phyloP scores from a whole-genome alignment of 2,888 invertebrate genomes.

The Ophion slaviceki region DNA sequence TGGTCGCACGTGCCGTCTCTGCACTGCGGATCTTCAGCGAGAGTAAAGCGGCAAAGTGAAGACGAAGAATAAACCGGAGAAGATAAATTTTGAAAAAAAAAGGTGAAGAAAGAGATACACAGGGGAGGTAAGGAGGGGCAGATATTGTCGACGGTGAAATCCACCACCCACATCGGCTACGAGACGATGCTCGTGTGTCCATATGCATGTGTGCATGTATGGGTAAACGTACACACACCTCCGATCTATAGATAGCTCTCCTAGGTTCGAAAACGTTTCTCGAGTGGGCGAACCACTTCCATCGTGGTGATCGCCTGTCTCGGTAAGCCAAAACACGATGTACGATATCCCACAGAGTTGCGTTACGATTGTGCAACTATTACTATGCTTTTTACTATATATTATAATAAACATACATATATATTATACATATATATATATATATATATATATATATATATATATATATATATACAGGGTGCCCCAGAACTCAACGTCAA shows the following conservation, averaged over 20 bases:
- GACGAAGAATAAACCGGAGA: constrained; percentile 18
- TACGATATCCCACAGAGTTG: constrained; percentile 30
- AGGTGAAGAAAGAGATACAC: constrained; percentile 32
- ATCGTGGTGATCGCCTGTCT: constrained; percentile 69
- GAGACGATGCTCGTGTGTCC: not conserved
- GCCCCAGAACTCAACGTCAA: too few relatives aligned
- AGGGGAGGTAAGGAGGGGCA: constrained; percentile 25
- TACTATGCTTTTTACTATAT: constrained; percentile 28
- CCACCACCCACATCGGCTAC: constrained; percentile 75
- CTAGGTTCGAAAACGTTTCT: constrained; percentile 73
- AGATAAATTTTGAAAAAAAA: constrained; percentile 35
- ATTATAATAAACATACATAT: not conserved
- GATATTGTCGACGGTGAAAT: constrained; percentile 63
- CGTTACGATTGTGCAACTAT: constrained; percentile 73
- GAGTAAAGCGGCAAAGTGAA: constrained; percentile 2
- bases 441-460: too few relatives aligned
- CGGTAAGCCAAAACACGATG: constrained; percentile 52
- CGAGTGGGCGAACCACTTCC: constrained; percentile 82
- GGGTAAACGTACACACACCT: constrained; percentile 69
- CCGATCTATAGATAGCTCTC: constrained; percentile 75
- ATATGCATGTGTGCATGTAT: not conserved
- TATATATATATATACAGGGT: too few relatives aligned
- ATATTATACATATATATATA: not conserved
- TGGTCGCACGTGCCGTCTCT: constrained; percentile 32
- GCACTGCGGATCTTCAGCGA: constrained; percentile 25